Evolutionary conservation across 2,797 vertebrate genomes (phyloP).

Genomic region (Coilia nasus): DNA sequence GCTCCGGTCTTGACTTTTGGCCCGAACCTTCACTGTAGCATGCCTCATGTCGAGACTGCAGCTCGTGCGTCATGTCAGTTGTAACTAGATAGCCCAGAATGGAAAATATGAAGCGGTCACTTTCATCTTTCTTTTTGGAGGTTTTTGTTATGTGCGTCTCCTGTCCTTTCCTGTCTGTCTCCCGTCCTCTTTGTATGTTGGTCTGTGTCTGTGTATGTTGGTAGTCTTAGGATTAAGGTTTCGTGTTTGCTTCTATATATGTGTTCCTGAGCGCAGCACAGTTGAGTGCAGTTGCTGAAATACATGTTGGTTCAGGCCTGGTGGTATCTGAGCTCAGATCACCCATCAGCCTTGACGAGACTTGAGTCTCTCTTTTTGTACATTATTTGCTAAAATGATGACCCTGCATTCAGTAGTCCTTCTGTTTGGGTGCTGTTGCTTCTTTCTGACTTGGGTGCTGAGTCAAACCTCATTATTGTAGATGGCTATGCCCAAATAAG

Average conservation of each 20-base stretch:
- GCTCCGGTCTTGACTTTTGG: not conserved
- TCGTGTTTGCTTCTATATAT: not conserved
- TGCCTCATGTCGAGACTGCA: not conserved
- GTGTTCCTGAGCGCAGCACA: not conserved
- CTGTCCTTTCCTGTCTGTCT: not conserved
- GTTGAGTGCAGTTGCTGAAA: not conserved
- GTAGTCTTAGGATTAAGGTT: not conserved
- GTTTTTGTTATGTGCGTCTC: not conserved
- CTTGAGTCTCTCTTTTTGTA: not conserved
- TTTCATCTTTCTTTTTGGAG: not conserved
- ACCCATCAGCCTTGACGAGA: not conserved
- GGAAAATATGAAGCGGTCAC: conserved; percentile 7
- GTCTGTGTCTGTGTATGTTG: too few species aligned
- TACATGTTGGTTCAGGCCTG: not conserved
- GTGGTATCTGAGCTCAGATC: not conserved
- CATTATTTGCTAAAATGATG: not conserved
- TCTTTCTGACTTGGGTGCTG: conserved; percentile 44
- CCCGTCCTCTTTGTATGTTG: too few species aligned
- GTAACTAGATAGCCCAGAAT: not conserved
- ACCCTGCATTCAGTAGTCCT: conserved; percentile 36
- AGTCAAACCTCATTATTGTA: conserved; percentile 56
- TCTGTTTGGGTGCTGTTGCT: conserved; percentile 27
- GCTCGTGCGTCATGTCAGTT: not conserved
- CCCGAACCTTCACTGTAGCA: not conserved
- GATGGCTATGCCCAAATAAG: conserved; percentile 50